These are phyloP conservation scores for Phengaris arion DNA, from an alignment of 2,888 invertebrate species.

Conservation along the genomic window DNA sequence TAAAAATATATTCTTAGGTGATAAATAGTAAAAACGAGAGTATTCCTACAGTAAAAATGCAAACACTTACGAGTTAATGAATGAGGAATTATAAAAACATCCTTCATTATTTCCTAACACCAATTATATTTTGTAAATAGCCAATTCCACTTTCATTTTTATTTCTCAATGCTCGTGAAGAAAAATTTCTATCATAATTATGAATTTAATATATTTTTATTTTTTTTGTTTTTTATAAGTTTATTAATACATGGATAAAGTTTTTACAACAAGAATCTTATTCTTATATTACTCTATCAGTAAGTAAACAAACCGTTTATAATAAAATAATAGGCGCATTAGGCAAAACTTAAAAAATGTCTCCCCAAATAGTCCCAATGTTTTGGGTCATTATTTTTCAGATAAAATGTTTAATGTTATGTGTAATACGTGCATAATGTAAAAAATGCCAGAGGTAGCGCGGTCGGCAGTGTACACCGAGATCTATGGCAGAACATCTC, in stretches of 20 bases:
- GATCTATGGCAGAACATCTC: neutral
- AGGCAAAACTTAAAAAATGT: neutral
- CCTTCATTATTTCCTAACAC: neutral
- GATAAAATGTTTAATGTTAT: neutral
- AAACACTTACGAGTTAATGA: neutral
- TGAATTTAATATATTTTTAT: neutral
- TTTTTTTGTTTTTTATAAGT: neutral
- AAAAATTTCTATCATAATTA: neutral
- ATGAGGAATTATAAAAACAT: neutral
- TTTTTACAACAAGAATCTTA: neutral
- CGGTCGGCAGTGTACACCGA: conserved; percentile 9
- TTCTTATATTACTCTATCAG: neutral
- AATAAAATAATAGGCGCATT: neutral
- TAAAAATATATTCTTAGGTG: neutral
- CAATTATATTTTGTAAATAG: neutral
- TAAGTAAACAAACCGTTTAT: conserved; percentile 9
- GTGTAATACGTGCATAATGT: neutral
- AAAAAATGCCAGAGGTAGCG: neutral
- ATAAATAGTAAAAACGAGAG: conserved; percentile 2
- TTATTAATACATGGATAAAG: neutral
- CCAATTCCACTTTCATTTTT: neutral
- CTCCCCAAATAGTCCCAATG: neutral
- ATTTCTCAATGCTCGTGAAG: neutral
- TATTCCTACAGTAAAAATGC: neutral
- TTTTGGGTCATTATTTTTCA: neutral